Base-by-base conservation (phyloP, 2,888 invertebrate species). In the Stratiomys singularior region DNA sequence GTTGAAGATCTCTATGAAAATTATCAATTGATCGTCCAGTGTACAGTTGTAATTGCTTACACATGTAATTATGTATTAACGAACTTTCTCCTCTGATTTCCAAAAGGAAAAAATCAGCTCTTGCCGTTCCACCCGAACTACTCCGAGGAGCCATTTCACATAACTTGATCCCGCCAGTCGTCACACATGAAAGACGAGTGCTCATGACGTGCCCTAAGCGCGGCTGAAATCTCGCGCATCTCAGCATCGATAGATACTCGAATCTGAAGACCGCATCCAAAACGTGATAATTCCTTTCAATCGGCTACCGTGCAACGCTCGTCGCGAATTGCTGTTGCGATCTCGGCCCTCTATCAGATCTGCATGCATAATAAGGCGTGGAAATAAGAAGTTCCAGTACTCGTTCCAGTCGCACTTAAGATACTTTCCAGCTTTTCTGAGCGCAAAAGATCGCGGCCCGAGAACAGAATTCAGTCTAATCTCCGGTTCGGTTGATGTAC, bases 351-450 rank as follows among this genome's bases (percentile, higher is more conserved):
- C 25, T 13, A 21, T 25, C 3, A 28, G 64, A 64, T 64, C 64
- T 15, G 18, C 37, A 64, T 64, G 60, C 60, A 27, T 27, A 60
- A 60, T 60, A 28, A 15, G 7, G 21, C n/a, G 3, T 30, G 11
- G 15, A n/a, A 18, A 64, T 30, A 23, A 67, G 25, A 21, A 11
- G 46, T 67, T 67, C 67, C 44, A 67, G 67, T 46, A 67, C 13
- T 7, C 9, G 46, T 67, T 67, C 67, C 44, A 67, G 67, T 46
- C 46, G 15, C 46, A 46, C 18, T 67, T 25, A 64, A 30, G 25
- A 28, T 30, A 64, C 64, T 64, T 46, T 67, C 67, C 67, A 67
- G 67, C 46, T 46, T 67, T 67, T 67, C 67, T 23, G 11, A 44
- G 44, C 67, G 46, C 23, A 44, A 23, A 64, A 44, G 46, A 46